phyloP scores from a whole-genome alignment of 2,113 vertebrate species.

The Gymnocephalus cernua region DNA sequence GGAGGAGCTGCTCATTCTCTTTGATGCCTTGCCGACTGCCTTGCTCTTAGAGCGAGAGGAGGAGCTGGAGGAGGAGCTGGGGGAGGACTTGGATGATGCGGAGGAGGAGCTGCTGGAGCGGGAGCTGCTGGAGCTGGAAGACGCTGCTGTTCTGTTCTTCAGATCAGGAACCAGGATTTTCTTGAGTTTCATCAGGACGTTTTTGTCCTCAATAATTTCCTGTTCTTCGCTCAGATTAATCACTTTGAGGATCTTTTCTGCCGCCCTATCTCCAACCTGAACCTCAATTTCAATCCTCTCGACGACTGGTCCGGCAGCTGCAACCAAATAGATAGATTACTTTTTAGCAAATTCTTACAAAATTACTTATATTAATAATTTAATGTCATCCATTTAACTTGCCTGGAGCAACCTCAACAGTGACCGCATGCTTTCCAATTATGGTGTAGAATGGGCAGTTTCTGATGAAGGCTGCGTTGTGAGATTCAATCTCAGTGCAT shows the following conservation, averaged over 20 bases:
- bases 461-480: slow-evolving; percentile 80
- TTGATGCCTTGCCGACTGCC: too few relatives aligned
- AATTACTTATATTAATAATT: neutral
- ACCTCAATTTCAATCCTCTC: slow-evolving; percentile 88
- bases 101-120: slow-evolving; percentile 40
- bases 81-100: slow-evolving; percentile 32
- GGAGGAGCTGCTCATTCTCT: too few relatives aligned
- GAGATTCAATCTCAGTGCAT: slow-evolving; percentile 78
- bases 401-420: slow-evolving; percentile 82
- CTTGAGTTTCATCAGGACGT: slow-evolving; percentile 83
- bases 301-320: slow-evolving; percentile 77
- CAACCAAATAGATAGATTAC: slow-evolving; percentile 31
- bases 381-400: slow-evolving; percentile 51
- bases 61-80: slow-evolving; percentile 54
- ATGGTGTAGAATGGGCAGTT: slow-evolving; percentile 73
- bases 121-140: slow-evolving; percentile 68
- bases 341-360: neutral
- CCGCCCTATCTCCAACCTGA: slow-evolving; percentile 83
- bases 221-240: slow-evolving; percentile 73
- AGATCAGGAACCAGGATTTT: slow-evolving; percentile 80
- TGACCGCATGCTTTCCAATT: slow-evolving; percentile 80
- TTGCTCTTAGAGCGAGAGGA: too few relatives aligned
- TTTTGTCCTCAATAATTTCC: slow-evolving; percentile 68
- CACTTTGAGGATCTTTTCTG: slow-evolving; percentile 81
- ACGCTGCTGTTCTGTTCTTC: slow-evolving; percentile 53